Conservation (phyloP, 2,797 vertebrate species). For the Pangasius larnaudii region DNA sequence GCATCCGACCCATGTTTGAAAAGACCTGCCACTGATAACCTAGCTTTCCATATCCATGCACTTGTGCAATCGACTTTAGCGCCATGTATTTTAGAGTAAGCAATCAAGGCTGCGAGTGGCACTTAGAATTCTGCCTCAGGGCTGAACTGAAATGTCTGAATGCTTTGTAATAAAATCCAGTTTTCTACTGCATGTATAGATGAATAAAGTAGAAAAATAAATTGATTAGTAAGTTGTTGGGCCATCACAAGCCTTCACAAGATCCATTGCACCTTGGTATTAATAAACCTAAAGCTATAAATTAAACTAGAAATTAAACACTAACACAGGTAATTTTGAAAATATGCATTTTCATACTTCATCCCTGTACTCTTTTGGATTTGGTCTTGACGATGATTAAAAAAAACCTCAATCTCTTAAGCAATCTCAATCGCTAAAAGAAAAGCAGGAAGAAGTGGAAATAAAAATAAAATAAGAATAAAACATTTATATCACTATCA, state of each 20-base stretch:
- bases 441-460: neutral
- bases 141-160: constrained; percentile 4
- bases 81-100: neutral
- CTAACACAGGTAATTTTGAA: neutral
- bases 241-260: neutral
- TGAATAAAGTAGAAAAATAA: no score
- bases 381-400: neutral
- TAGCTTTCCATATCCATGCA: neutral
- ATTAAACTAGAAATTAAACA: neutral
- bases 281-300: neutral
- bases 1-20: constrained; percentile 30
- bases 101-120: neutral
- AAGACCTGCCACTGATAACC: constrained; percentile 33
- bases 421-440: neutral
- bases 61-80: constrained; percentile 18
- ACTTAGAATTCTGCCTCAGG: neutral
- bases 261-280: no score
- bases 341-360: neutral
- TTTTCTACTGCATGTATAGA: neutral
- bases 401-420: neutral
- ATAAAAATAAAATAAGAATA: neutral
- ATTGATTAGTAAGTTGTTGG: neutral
- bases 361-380: neutral
- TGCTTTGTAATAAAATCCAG: neutral
- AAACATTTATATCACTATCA: neutral